These are phyloP conservation scores for Spicauda simplicius DNA, from an alignment of 2,888 invertebrate genomes.

Conservation along the genomic window DNA sequence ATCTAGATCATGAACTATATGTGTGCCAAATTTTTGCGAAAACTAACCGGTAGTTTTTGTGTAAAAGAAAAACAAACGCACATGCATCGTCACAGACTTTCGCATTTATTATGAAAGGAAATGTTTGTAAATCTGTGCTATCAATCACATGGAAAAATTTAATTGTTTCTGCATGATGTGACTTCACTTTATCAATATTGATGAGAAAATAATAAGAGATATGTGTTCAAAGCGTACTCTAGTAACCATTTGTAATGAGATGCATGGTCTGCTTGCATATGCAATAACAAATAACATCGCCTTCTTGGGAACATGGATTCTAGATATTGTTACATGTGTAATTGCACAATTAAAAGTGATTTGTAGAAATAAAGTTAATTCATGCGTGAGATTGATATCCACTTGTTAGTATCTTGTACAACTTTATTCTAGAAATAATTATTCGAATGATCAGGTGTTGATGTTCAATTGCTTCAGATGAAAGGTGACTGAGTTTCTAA, in stretches of 20 bases:
- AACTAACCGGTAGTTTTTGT: too few relatives aligned
- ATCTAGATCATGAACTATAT: too few relatives aligned
- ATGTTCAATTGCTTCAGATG: too few relatives aligned
- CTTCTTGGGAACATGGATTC: conserved; percentile 19
- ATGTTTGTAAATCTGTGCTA: neutral
- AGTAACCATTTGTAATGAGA: neutral
- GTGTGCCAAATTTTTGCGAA: too few relatives aligned
- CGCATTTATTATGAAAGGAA: too few relatives aligned
- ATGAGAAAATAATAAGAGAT: conserved; percentile 29
- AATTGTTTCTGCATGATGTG: conserved; percentile 1
- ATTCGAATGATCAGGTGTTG: too few relatives aligned
- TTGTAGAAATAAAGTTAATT: conserved; percentile 3
- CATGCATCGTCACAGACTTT: too few relatives aligned
- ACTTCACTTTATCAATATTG: conserved; percentile 37
- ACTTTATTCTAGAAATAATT: too few relatives aligned
- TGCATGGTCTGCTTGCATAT: conserved; percentile 7
- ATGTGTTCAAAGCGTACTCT: neutral
- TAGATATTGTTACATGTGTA: conserved; percentile 9
- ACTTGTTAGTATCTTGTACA: neutral
- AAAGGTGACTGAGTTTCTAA: too few relatives aligned
- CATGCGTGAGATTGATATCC: neutral
- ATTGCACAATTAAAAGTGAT: conserved; percentile 3
- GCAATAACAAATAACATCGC: conserved; percentile 19
- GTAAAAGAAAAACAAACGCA: too few relatives aligned
- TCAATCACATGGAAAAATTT: conserved; percentile 32